Conservation (phyloP, 2,797 vertebrate genomes). For the Smutsia temminckii region DNA sequence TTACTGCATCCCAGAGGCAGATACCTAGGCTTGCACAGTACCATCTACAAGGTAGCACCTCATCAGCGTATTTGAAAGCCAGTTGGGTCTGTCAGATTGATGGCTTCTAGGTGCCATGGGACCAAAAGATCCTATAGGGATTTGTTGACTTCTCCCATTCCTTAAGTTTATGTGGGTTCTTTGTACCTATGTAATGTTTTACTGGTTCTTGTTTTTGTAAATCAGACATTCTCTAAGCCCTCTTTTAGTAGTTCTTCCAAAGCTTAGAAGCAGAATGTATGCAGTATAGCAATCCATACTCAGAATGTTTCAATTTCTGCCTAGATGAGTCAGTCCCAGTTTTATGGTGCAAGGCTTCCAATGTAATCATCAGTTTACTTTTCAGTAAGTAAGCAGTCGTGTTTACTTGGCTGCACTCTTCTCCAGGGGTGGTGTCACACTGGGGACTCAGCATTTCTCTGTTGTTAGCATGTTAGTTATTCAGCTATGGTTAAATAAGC, state of each 20-base stretch:
- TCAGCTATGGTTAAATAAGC: background rate
- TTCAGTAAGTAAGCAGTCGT: too few species aligned
- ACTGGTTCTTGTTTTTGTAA: background rate
- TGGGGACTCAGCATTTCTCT: background rate
- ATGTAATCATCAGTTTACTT: background rate
- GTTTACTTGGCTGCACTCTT: background rate
- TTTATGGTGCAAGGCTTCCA: background rate
- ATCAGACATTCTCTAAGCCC: background rate
- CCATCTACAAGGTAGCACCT: background rate
- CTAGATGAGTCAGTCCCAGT: background rate
- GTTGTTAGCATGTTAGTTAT: background rate
- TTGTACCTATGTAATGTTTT: background rate
- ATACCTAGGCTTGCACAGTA: fast-evolving
- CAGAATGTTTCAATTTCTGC: background rate
- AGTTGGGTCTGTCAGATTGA: background rate
- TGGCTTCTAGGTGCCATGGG: background rate
- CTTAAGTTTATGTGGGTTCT: background rate
- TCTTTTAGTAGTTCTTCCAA: background rate
- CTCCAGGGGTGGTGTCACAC: background rate
- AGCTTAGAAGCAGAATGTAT: background rate
- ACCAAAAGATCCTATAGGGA: background rate
- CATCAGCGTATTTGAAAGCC: background rate
- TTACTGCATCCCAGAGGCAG: background rate
- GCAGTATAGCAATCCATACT: background rate
- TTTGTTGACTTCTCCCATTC: background rate